Evolutionary conservation across 1,140 invertebrate genomes (phyloP).

Genomic region (Drosophila sulfurigaster): DNA sequence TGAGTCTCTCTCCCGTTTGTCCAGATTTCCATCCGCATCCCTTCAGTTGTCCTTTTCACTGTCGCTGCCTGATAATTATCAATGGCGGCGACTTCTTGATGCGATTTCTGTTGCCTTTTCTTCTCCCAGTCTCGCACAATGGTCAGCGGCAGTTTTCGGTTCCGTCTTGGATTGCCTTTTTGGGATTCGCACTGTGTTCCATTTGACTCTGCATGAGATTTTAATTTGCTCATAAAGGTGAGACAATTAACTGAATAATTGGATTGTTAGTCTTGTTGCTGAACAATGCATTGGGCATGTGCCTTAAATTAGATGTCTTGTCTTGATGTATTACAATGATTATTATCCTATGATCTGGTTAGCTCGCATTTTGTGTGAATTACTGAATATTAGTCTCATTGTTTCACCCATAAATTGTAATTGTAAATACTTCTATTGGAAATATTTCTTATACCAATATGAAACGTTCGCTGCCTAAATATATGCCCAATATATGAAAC

Average conservation of each 20-base stretch:
- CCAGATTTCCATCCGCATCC: slow-evolving; percentile 26
- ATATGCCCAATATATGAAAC: too few species aligned
- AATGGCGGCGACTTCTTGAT: slow-evolving; percentile 80
- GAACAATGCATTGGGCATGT: slow-evolving; percentile 61
- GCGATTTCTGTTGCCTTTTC: slow-evolving; percentile 68
- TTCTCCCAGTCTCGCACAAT: slow-evolving; percentile 52
- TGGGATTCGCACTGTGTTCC: slow-evolving; percentile 37
- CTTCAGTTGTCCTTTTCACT: not conserved
- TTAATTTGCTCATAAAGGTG: slow-evolving; percentile 83
- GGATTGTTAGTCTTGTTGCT: slow-evolving; percentile 63
- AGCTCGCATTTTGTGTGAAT: slow-evolving; percentile 17
- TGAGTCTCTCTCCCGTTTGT: slow-evolving; percentile 41
- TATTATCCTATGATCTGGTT: slow-evolving; percentile 55
- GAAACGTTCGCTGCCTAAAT: too few species aligned
- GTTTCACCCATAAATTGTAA: too few species aligned
- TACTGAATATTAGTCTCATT: not conserved
- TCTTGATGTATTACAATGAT: slow-evolving; percentile 1
- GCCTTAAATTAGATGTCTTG: slow-evolving; percentile 32
- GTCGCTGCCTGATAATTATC: slow-evolving; percentile 63
- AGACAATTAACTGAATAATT: slow-evolving; percentile 83
- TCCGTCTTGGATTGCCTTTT: slow-evolving; percentile 6
- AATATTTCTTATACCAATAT: too few species aligned
- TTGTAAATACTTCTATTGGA: too few species aligned
- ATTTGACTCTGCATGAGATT: slow-evolving; percentile 78
- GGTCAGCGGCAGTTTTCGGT: slow-evolving; percentile 28